phyloP scores from a whole-genome alignment of 2,113 vertebrate genomes.

The Hydrochoerus hydrochaeris region DNA sequence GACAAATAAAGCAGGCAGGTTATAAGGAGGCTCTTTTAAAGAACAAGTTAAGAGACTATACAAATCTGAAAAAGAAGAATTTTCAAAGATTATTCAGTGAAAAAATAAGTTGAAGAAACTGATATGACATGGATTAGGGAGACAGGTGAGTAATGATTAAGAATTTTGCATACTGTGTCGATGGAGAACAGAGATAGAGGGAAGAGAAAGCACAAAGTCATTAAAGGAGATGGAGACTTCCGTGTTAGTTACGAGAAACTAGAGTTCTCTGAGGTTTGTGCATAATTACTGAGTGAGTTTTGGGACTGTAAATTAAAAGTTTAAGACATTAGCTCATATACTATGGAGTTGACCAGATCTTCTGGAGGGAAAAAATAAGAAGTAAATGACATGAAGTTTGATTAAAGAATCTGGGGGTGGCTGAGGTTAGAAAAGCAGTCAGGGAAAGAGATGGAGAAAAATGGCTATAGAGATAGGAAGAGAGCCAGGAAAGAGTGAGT shows the following conservation, averaged over 20 bases:
- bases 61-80: background rate
- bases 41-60: background rate
- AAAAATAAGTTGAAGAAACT: background rate
- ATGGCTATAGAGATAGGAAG: background rate
- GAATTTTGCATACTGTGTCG: background rate
- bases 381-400: background rate
- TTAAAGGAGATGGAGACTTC: background rate
- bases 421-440: background rate
- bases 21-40: background rate
- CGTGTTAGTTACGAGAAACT: background rate
- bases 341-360: background rate
- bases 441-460: background rate
- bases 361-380: background rate
- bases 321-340: conserved; percentile 25
- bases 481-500: background rate
- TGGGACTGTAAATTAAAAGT: background rate
- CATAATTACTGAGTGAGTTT: conserved; percentile 6
- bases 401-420: background rate
- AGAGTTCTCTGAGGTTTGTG: background rate
- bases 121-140: background rate
- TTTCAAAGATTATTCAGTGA: background rate
- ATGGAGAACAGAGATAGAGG: background rate
- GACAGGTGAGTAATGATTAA: background rate
- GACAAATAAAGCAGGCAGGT: background rate
- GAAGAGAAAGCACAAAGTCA: background rate